Evolutionary conservation across 2,113 vertebrate species (phyloP).

Genomic region (Plecturocebus donacophilus): DNA sequence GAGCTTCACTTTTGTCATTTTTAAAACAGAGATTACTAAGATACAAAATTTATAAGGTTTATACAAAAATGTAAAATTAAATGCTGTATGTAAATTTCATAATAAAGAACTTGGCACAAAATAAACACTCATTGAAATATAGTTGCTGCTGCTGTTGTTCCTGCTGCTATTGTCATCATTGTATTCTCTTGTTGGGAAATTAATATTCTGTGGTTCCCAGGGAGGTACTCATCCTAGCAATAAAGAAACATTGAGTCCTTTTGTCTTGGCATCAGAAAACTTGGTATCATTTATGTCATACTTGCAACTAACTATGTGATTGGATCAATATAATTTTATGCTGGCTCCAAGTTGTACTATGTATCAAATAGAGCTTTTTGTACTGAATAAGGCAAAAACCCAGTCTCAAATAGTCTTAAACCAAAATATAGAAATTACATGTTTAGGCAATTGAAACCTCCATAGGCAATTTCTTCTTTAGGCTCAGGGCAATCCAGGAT

Average conservation of each 20-base stretch:
- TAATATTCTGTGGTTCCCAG: neutral
- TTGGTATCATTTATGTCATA: neutral
- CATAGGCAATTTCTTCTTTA: neutral
- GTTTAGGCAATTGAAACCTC: neutral
- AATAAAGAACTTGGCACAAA: neutral
- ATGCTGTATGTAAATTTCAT: neutral
- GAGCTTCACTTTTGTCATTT: neutral
- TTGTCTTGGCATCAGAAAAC: neutral
- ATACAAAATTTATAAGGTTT: conserved; percentile 20
- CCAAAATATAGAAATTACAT: neutral
- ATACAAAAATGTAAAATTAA: conserved; percentile 24
- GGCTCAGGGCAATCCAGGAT: neutral
- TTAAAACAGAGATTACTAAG: conserved; percentile 30
- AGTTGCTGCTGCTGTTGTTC: neutral
- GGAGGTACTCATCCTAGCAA: neutral
- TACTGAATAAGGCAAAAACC: neutral
- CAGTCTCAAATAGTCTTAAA: neutral
- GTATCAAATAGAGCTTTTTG: neutral
- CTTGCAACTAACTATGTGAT: neutral
- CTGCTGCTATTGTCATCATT: neutral
- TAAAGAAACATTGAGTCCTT: neutral
- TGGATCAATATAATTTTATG: neutral
- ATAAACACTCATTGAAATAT: neutral
- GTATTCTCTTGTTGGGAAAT: neutral
- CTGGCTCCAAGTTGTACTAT: neutral